Evolutionary conservation across 2,113 vertebrate species (phyloP).

Genomic region (Eretmochelys imbricata): DNA sequence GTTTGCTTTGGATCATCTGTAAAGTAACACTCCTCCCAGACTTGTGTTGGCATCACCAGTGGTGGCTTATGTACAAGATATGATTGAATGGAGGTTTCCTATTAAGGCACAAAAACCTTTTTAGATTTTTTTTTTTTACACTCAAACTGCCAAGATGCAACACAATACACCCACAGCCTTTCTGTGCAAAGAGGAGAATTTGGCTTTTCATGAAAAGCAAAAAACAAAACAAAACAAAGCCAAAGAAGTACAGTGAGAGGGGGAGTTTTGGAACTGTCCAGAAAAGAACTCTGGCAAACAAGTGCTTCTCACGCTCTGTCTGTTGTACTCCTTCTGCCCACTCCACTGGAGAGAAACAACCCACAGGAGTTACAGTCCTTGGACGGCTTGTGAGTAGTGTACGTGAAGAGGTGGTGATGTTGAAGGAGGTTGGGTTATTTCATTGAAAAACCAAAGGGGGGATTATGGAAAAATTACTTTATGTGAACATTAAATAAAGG

Average conservation of each 20-base stretch:
- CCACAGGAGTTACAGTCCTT: background rate
- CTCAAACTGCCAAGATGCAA: slow-evolving; percentile 27
- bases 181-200: slow-evolving; percentile 34
- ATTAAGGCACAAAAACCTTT: background rate
- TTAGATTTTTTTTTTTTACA: background rate
- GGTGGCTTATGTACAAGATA: background rate
- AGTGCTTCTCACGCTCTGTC: slow-evolving; percentile 61
- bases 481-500: background rate
- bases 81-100: background rate
- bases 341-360: background rate
- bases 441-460: background rate
- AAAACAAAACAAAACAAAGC: slow-evolving; percentile 2
- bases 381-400: background rate
- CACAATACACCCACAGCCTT: slow-evolving; percentile 46
- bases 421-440: background rate
- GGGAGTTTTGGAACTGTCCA: slow-evolving; percentile 42
- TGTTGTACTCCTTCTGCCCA: slow-evolving; percentile 54
- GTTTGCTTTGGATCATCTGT: background rate
- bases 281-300: slow-evolving; percentile 46
- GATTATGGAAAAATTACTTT: background rate
- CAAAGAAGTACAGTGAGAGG: slow-evolving; percentile 39
- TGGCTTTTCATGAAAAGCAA: slow-evolving; percentile 53
- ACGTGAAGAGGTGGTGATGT: background rate
- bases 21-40: background rate
- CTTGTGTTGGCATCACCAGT: background rate